A percentile compares a stretch with the other conserved stretches of the same genome.
These are phyloP conservation scores for Pteronotus mesoamericanus DNA, from an alignment of 2,797 vertebrate species.

Conservation along the genomic window DNA sequence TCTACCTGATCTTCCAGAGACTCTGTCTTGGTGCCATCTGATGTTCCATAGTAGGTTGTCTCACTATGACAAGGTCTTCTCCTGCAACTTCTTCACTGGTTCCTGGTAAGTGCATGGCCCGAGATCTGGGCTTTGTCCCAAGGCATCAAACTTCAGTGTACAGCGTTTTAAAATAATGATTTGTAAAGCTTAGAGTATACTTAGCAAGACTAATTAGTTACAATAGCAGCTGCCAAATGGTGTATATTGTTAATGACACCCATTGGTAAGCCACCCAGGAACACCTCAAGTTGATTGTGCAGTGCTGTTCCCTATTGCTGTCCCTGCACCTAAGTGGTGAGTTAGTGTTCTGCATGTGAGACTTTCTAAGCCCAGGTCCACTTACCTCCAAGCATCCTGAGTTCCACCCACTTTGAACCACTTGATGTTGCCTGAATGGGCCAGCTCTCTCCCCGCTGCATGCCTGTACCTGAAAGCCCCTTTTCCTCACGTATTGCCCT, in stretches of 20 bases:
- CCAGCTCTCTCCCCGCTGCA: background rate
- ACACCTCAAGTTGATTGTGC: background rate
- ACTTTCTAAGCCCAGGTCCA: background rate
- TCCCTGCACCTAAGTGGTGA: background rate
- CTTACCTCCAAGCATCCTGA: background rate
- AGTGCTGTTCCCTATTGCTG: background rate
- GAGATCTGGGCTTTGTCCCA: background rate
- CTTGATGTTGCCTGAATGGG: background rate
- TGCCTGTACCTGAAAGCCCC: background rate
- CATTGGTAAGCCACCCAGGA: background rate
- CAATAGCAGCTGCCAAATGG: background rate
- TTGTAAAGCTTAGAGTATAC: background rate
- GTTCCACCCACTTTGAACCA: background rate
- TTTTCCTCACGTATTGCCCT: background rate
- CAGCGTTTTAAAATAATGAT: conserved; percentile 18
- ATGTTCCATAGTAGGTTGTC: background rate
- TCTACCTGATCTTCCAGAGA: background rate
- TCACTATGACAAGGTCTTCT: background rate
- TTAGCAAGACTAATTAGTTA: conserved; percentile 13
- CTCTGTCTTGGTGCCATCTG: background rate
- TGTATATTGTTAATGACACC: background rate
- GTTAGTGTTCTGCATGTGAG: background rate
- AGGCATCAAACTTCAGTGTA: background rate
- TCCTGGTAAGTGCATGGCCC: background rate
- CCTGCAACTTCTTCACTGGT: background rate